Evolutionary conservation across 2,888 invertebrate genomes (phyloP), one percentile per base, ranked within the genome.

Genomic region (Catocala nupta): DNA sequence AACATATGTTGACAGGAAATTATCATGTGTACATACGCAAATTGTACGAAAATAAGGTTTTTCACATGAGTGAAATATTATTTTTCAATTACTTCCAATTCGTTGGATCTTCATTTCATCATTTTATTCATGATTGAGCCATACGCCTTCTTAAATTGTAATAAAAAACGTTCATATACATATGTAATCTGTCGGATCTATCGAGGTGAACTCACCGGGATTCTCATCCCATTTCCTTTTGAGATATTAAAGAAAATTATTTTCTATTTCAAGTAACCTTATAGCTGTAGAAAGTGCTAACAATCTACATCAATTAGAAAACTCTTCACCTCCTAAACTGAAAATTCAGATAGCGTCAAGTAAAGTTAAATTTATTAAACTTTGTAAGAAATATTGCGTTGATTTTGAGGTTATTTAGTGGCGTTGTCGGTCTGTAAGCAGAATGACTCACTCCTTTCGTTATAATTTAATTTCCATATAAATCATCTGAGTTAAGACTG

Each of bases 241-340:
- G 76, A 78, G 81, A 80, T 85, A 85, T 88, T 85, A 84, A 82
- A 84, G 87, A 86, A 90, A 89, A 89, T 88, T 81, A 90, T 90
- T 90, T 89, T 87, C 85, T 86, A 87, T 86, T 85, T 73, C 78
- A 65, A 77, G 75, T 82, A 80, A 84, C 83, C 82, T 83, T 75
- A 78, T 75, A 72, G 69, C 65, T 68, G 68, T 63, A 64, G 73
- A 67, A 80, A 82, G 84, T 81, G 81, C 84, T 80, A 83, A 89
- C 88, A 90, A 90, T 90, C 85, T 90, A 85, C 89, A 90, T 90
- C 90, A 90, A 90, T 90, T 90, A 90, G 81, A 65, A 80, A 88
- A 87, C 81, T 86, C 83, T 78, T 84, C 82, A 86, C 84, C 83
- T 82, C 80, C 81, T 77, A 80, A 86, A 85, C 81, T 81, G 72